A percentile compares a stretch with the other conserved stretches of the same genome.
Conservation (phyloP, 2,888 invertebrate species). For the Nyleta sp. region DNA sequence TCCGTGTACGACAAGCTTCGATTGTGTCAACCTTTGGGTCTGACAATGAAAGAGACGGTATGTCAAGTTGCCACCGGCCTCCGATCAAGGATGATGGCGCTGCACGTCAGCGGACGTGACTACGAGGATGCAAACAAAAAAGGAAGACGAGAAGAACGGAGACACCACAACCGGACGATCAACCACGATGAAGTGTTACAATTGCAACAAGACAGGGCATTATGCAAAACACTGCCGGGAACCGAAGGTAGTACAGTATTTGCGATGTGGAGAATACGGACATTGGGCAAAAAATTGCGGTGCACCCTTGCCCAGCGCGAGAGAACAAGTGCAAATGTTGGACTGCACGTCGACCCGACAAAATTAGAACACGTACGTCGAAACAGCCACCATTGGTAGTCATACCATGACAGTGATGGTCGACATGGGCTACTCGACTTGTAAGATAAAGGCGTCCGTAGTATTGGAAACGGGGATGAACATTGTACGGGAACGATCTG, state of each 20-base stretch:
- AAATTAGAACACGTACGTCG: not conserved
- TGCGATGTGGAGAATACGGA: not conserved
- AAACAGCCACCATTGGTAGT: not conserved
- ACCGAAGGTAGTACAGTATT: not conserved
- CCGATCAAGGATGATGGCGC: not conserved
- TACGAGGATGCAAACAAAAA: too few species aligned
- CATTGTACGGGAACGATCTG: not conserved
- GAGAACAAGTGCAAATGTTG: not conserved
- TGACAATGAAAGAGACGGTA: not conserved
- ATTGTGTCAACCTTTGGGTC: not conserved
- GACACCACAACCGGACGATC: too few species aligned
- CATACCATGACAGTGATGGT: not conserved
- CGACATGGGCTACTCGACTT: not conserved
- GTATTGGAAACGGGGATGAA: not conserved
- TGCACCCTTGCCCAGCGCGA: not conserved
- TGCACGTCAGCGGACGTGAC: not conserved
- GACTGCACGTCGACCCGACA: not conserved
- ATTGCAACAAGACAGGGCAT: conserved; percentile 33
- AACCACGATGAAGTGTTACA: conserved; percentile 33
- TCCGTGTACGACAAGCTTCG: not conserved
- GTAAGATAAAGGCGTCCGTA: not conserved
- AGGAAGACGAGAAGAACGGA: too few species aligned
- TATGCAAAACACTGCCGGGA: not conserved
- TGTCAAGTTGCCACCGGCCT: not conserved
- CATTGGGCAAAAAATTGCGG: not conserved